Evolutionary conservation across 2,797 vertebrate genomes (phyloP), one percentile per base, ranked within the genome.

Genomic region (Pseudochirops cupreus): DNA sequence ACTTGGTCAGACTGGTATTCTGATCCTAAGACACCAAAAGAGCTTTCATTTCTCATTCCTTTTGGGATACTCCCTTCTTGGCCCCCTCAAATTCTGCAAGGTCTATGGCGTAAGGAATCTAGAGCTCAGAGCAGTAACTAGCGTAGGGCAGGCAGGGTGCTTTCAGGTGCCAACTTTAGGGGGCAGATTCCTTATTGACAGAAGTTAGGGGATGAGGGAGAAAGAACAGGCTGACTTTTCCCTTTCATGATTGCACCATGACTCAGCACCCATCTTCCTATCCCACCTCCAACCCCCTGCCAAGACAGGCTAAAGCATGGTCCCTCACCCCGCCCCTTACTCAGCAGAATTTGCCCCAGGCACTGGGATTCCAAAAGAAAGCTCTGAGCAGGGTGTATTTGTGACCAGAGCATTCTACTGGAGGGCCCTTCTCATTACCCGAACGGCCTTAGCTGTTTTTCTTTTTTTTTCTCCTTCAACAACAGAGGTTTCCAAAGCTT

Each of bases 401-500:
- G 74, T 82, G 74, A 82, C 74, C 74, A 82, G 14, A 87, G 74
- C 39, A 18, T 46, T 50, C 67, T 82, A 39, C 18, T 46, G n/a
- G n/a, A 82, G 16, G 67, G 18, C 67, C 18, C 1, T 54, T 62
- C 91, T 26, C 7, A 58, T 59, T 90, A 95, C 94, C 90, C 91
- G 55, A 2, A 91, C 91, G 52, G 21, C 54, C 91, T 50, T 29
- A 53, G 13, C 93, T 91, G 95, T 57, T 28, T 28, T 29, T 56
- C 14, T 92, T 94, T 93, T 50, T 18, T 94, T 91, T 29, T 93
- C 56, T 55, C 92, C 89, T 94, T 93, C 93, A 91, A 87, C 67
- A 97, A 91, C 59, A 16, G 92, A 95, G 74, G 92, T 91, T 96
- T 92, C 52, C 91, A 91, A 91, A 95, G 28, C 46, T 95, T 94